Evolutionary conservation across 2,113 vertebrate genomes (phyloP).

Genomic region (Gasterosteus nipponicus): DNA sequence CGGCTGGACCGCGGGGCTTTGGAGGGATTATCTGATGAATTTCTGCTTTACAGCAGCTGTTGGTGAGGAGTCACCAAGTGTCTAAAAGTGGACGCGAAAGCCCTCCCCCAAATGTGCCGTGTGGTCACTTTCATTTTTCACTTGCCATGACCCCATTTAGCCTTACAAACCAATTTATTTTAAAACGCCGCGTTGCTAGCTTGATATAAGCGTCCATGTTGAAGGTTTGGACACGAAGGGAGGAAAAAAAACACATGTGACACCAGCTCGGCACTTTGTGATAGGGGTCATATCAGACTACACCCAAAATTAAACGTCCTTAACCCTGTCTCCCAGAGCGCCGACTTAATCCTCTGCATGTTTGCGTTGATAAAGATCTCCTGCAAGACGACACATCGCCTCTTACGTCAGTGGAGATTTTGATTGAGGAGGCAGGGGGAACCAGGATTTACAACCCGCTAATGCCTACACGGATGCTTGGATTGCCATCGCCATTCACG

Average conservation of each 20-base stretch:
- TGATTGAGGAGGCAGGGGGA: constrained; percentile 68
- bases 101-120: constrained; percentile 47
- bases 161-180: constrained; percentile 31
- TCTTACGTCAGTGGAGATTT: constrained; percentile 69
- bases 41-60: constrained; percentile 89
- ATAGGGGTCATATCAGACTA: constrained; percentile 55
- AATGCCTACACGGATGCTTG: constrained; percentile 66
- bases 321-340: constrained; percentile 54
- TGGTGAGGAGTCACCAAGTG: constrained; percentile 84
- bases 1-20: constrained; percentile 83
- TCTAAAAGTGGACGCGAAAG: constrained; percentile 86
- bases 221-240: constrained; percentile 25
- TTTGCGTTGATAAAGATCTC: constrained; percentile 66
- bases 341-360: constrained; percentile 59
- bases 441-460: constrained; percentile 59
- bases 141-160: constrained; percentile 51
- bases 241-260: constrained; percentile 20
- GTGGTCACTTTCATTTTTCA: constrained; percentile 83
- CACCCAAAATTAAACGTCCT: constrained; percentile 74
- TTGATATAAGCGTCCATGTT: constrained; percentile 1
- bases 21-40: constrained; percentile 86
- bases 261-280: background rate
- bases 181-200: constrained; percentile 7
- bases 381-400: constrained; percentile 63
- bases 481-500: constrained; percentile 58